Conservation (phyloP, 2,113 vertebrate species). For the Fulmarus glacialis region DNA sequence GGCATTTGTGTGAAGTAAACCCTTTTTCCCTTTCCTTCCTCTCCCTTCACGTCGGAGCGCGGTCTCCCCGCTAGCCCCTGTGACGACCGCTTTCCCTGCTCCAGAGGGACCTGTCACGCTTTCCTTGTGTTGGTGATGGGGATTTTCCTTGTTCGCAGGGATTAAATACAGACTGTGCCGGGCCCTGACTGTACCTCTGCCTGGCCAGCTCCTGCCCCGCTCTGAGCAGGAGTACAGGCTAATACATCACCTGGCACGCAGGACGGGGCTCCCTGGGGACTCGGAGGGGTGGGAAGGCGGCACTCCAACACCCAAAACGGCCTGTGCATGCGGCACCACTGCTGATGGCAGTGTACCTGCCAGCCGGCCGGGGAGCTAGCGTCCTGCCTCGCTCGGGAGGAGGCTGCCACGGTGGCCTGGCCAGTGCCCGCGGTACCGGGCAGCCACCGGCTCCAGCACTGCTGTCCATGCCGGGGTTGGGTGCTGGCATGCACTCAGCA, state of each 20-base stretch:
- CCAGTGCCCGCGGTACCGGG: background rate
- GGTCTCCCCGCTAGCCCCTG: accelerated
- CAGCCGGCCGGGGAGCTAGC: background rate
- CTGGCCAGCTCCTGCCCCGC: background rate
- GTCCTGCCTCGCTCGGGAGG: accelerated
- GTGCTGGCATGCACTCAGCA: background rate
- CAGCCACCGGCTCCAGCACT: background rate
- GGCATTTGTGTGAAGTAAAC: slow-evolving; percentile 13
- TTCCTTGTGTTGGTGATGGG: accelerated
- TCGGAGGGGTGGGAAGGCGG: accelerated
- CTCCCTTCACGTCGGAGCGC: background rate
- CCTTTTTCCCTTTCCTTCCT: slow-evolving; percentile 27
- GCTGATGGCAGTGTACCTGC: background rate
- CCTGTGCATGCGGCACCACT: background rate
- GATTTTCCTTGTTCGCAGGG: accelerated
- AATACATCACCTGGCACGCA: background rate
- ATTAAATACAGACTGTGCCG: background rate
- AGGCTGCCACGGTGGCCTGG: background rate
- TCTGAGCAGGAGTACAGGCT: background rate
- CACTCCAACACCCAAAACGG: accelerated
- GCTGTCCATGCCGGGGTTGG: background rate
- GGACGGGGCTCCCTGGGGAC: background rate
- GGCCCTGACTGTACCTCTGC: background rate
- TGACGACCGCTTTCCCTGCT: background rate
- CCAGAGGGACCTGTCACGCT: background rate